These are phyloP conservation scores for Mus musculus DNA, from an alignment of 2,113 vertebrate species.

Conservation along the genomic window GRCm39 chr4:98548501-98549000, in stretches of 20 bases:
- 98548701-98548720: not conserved
- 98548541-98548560: not conserved
- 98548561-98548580: not conserved
- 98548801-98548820: not conserved
- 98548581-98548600: not conserved
- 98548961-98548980: not conserved
- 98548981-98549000: slow-evolving; percentile 39
- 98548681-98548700: not conserved
- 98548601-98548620: not conserved
- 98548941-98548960: not conserved
- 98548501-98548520: not conserved
- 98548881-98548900: slow-evolving; percentile 52
- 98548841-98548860: slow-evolving; percentile 40
- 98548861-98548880: slow-evolving; percentile 45
- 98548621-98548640: not conserved
- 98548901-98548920: slow-evolving; percentile 38
- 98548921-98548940: slow-evolving; percentile 56
- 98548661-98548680: not conserved
- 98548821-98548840: slow-evolving; percentile 25
- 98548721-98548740: not conserved
- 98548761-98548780: not conserved
- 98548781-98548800: not conserved
- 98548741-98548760: not conserved
- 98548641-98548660: not conserved
- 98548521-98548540: not conserved